These are phyloP conservation scores for Drosophila buzzatii DNA, from an alignment of 2,888 invertebrate species.

Conservation along the genomic window DNA sequence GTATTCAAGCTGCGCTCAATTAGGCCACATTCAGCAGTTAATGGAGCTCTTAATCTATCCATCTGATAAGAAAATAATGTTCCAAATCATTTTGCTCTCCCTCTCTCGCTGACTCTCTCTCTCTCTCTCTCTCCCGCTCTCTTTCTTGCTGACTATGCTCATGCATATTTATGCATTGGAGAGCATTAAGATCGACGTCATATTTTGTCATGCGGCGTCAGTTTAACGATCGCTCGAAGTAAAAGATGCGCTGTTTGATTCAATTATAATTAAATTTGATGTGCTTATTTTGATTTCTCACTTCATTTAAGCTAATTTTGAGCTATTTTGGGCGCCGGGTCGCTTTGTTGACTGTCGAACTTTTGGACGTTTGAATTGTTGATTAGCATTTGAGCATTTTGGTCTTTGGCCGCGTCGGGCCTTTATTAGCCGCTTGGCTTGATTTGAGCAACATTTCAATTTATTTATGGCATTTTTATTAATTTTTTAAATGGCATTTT, in stretches of 20 bases:
- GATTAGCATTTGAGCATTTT: conserved; percentile 52
- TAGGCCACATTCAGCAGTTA: conserved; percentile 6
- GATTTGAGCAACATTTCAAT: conserved; percentile 66
- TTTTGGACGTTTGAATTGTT: conserved; percentile 40
- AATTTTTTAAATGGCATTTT: conserved; percentile 70
- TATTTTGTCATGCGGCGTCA: conserved; percentile 71
- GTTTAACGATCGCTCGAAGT: conserved; percentile 66
- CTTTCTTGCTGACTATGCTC: background rate
- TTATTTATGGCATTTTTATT: conserved; percentile 76
- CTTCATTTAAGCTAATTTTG: conserved; percentile 78
- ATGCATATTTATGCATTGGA: conserved; percentile 7
- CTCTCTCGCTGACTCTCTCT: background rate
- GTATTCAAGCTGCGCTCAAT: conserved; percentile 1
- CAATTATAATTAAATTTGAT: conserved; percentile 72
- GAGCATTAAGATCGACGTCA: conserved; percentile 1
- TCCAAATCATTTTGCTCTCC: background rate
- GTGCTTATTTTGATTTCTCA: conserved; percentile 79
- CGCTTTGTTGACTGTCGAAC: conserved; percentile 52
- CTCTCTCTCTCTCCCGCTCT: background rate
- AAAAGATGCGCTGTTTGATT: conserved; percentile 52
- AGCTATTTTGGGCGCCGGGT: conserved; percentile 56
- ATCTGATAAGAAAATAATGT: background rate
- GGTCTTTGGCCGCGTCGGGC: conserved; percentile 25
- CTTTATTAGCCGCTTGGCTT: conserved; percentile 34
- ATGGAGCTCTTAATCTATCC: conserved; percentile 1